Base-by-base conservation (phyloP, 2,113 vertebrate species). In the Danionella cerebrum region DNA sequence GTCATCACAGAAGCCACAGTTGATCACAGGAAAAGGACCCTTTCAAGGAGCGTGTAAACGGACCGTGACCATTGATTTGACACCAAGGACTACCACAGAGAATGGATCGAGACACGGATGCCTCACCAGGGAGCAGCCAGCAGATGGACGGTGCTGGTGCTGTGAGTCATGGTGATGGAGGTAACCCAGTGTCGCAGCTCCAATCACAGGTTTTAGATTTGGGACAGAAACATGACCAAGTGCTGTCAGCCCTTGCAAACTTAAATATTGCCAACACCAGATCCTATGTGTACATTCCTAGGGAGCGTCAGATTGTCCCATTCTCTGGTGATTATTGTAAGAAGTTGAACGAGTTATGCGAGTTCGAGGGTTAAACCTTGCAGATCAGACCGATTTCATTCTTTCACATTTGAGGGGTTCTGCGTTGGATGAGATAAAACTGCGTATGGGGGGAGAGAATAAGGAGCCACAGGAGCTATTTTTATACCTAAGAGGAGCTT, bases 281-380 rank as follows among this genome's bases (percentile, higher is more conserved):
- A 2, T 59, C 27, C 5, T 60, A 51, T 45, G 47, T 63, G n/a
- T 52, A 70, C 16, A 38, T 70, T 7, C 35, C 67, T 6, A 51
- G 57, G 39, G 57, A 70, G 22, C 10, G n/a, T 25, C 18, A 29
- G 2, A 62, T 70, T 39, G 13, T 12, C 13, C 57, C 67, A 5
- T 70, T 70, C 19, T 62, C 45, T 62, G 67, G 67, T 25, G 44
- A 70, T 19, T 2, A 7, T 11, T 38, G 11, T 1, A 6, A 65
- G n/a, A 45, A 45, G 42, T 18, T 9, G 5, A 18, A 3, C 16
- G n/a, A n/a, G n/a, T n/a, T n/a, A n/a, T n/a, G n/a, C n/a, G n/a
- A 45, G 35, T 12, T 12, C 7, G 22, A 41, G 2, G 19, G 27
- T n/a, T 35, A 60, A 24, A n/a, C n/a, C 42, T 60, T 13, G 27